Percentiles rank a stretch among this genome's conserved stretches.
Conservation (phyloP, 2,797 vertebrate species). For the Dermochelys coriacea region DNA sequence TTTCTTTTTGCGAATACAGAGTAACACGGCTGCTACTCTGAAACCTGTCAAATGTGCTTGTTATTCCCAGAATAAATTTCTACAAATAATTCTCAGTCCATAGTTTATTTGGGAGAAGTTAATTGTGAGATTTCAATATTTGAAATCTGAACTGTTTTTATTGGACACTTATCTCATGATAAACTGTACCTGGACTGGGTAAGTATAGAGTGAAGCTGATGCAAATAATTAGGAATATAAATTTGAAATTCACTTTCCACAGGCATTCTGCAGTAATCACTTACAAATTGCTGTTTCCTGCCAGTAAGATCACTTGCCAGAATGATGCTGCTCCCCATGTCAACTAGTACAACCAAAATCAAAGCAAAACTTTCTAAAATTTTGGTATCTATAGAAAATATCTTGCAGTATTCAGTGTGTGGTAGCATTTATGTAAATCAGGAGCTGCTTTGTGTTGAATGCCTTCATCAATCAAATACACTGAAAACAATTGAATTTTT, state of each 20-base stretch:
- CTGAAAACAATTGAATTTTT: too few species aligned
- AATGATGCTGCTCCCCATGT: too few species aligned
- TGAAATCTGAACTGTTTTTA: neutral
- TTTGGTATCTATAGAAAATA: conserved; percentile 7
- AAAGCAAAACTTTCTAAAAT: conserved; percentile 4
- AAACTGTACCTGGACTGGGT: neutral
- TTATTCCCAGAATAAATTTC: neutral
- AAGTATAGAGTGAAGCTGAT: conserved; percentile 6
- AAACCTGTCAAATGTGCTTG: neutral
- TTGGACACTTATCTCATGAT: neutral
- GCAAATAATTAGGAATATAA: neutral
- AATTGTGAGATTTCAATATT: neutral
- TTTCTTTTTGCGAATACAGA: too few species aligned
- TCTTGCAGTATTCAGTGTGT: neutral
- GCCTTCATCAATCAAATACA: too few species aligned
- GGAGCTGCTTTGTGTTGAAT: too few species aligned
- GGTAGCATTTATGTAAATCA: neutral
- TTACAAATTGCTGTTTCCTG: conserved; percentile 17
- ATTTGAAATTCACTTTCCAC: neutral
- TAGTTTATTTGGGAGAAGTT: neutral
- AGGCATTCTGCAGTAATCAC: neutral
- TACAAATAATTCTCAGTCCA: neutral
- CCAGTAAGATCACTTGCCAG: too few species aligned
- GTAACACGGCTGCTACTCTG: too few species aligned
- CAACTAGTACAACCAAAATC: too few species aligned